These are phyloP conservation scores for Scaptomyza hsui DNA, from an alignment of 1,140 invertebrate genomes.

Conservation along the genomic window DNA sequence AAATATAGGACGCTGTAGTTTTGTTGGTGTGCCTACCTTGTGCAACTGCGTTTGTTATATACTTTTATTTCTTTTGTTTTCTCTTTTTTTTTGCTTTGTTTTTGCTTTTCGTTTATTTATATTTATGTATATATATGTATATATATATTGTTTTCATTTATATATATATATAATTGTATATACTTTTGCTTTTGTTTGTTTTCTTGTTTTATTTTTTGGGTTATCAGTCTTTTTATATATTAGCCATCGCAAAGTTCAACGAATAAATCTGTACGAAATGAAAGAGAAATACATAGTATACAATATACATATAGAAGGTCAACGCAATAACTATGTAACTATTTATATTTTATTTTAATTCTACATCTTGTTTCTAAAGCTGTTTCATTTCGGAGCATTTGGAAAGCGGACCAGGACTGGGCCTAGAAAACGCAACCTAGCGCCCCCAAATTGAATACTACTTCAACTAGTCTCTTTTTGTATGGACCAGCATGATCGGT, in stretches of 20 bases:
- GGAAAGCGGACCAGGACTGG: constrained; percentile 24
- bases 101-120: constrained; percentile 44
- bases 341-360: constrained; percentile 21
- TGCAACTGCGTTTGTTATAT: constrained; percentile 83
- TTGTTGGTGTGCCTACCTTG: constrained; percentile 83
- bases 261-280: constrained; percentile 84
- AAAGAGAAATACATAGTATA: constrained; percentile 82
- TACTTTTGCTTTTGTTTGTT: constrained; percentile 53
- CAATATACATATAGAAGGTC: constrained; percentile 68
- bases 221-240: constrained; percentile 84
- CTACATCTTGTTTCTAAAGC: constrained; percentile 1
- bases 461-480: not conserved
- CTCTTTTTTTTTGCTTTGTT: constrained; percentile 25
- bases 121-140: constrained; percentile 61
- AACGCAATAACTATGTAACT: constrained; percentile 65
- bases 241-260: constrained; percentile 84
- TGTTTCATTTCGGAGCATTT: constrained; percentile 6
- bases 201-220: constrained; percentile 67
- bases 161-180: constrained; percentile 52
- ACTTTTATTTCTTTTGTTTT: constrained; percentile 72
- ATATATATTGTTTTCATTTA: constrained; percentile 44
- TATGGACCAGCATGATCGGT: constrained; percentile 7
- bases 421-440: constrained; percentile 26
- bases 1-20: constrained; percentile 71
- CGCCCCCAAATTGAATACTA: constrained; percentile 33